Percentiles rank a stretch among this genome's conserved stretches.
Conservation (phyloP, 2,797 vertebrate species). For the Parambassis ranga region DNA sequence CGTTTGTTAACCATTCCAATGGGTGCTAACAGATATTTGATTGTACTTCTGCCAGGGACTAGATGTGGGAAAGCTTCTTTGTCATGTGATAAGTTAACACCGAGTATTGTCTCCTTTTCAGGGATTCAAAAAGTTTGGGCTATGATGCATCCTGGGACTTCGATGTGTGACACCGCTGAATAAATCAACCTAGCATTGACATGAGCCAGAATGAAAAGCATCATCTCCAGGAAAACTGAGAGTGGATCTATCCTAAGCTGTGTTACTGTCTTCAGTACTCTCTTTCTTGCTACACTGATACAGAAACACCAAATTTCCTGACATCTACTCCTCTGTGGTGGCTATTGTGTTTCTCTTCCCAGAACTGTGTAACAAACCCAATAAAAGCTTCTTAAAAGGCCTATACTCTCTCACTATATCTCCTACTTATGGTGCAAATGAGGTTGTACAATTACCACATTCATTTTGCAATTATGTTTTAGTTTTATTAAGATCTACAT, state of each 20-base stretch:
- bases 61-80: neutral
- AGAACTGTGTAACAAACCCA: constrained; percentile 43
- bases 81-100: neutral
- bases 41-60: neutral
- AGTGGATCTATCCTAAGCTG: neutral
- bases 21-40: constrained; percentile 31
- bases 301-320: constrained; percentile 32
- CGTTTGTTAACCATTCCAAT: constrained; percentile 18
- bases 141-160: too few species aligned
- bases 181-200: too few species aligned
- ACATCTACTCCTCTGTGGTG: constrained; percentile 16
- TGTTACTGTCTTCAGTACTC: neutral
- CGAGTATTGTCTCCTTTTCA: neutral
- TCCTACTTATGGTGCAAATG: too few species aligned
- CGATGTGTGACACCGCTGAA: too few species aligned
- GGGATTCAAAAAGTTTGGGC: too few species aligned
- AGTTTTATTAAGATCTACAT: neutral
- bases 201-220: neutral
- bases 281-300: neutral
- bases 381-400: constrained; percentile 37
- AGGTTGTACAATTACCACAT: neutral
- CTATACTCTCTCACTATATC: neutral
- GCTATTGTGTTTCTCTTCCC: constrained; percentile 57
- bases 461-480: neutral
- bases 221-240: constrained; percentile 16